A percentile compares a stretch with the other conserved stretches of the same genome.
phyloP scores from a whole-genome alignment of 2,888 invertebrate species.

The Xestia ashworthii region DNA sequence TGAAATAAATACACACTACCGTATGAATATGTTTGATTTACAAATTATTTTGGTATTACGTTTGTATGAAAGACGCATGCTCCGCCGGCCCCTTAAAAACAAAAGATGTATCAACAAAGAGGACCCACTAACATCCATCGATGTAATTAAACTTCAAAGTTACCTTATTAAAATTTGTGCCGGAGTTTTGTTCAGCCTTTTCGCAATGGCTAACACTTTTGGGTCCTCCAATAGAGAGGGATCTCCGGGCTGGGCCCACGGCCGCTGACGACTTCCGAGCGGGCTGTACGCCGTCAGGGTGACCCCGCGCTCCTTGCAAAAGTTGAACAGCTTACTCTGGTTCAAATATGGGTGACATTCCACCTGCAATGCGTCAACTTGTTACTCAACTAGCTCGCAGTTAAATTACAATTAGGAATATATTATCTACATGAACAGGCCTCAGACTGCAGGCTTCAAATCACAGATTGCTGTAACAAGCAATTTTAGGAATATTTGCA shows the following conservation, averaged over 20 bases:
- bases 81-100: too few relatives aligned
- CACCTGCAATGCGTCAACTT: conserved; percentile 83
- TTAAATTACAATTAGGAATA: neutral
- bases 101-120: neutral
- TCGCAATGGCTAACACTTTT: conserved; percentile 90
- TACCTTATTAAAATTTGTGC: conserved; percentile 92
- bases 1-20: too few relatives aligned
- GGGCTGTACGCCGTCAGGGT: conserved; percentile 94
- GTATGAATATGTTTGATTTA: too few relatives aligned
- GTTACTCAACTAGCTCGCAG: neutral
- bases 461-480: conserved; percentile 2
- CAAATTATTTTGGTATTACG: too few relatives aligned
- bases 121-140: neutral
- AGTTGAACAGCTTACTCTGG: conserved; percentile 91
- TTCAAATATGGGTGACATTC: conserved; percentile 90
- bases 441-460: neutral
- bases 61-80: too few relatives aligned
- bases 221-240: conserved; percentile 89
- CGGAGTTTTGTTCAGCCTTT: conserved; percentile 91
- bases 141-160: conserved; percentile 20
- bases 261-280: conserved; percentile 92
- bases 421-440: neutral
- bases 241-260: conserved; percentile 91
- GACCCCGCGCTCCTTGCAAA: conserved; percentile 91
- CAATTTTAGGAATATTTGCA: conserved; percentile 9